Evolutionary conservation across 2,797 vertebrate genomes (phyloP).

Genomic region (Myripristis murdjan): DNA sequence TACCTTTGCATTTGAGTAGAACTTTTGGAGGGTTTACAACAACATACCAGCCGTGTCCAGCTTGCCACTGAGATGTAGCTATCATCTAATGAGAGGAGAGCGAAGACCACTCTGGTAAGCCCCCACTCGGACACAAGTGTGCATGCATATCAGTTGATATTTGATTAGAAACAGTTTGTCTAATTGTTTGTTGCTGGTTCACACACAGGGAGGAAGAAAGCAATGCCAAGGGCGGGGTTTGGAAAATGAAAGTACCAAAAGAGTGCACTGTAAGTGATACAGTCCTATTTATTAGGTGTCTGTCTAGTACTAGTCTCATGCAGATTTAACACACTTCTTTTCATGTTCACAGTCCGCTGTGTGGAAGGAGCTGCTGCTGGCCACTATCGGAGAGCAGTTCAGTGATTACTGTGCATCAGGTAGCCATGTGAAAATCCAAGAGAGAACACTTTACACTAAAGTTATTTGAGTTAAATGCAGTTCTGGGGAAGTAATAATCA

Average conservation of each 20-base stretch:
- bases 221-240: conserved; percentile 95
- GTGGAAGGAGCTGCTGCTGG: conserved; percentile 97
- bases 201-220: conserved; percentile 95
- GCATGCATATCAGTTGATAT: not conserved
- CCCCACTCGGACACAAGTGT: not conserved
- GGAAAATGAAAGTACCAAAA: conserved; percentile 99
- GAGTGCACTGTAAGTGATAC: conserved; percentile 90
- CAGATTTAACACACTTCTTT: conserved; percentile 5
- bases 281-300: not conserved
- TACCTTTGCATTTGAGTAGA: conserved; percentile 77
- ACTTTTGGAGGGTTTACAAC: conserved; percentile 99
- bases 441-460: not conserved
- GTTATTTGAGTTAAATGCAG: not conserved
- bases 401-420: conserved; percentile 92
- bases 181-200: conserved; percentile 19
- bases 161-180: not conserved
- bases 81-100: conserved; percentile 96
- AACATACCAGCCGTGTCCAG: conserved; percentile 93
- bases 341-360: conserved; percentile 86
- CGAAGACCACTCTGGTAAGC: conserved; percentile 93
- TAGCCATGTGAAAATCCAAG: conserved; percentile 67
- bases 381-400: conserved; percentile 97
- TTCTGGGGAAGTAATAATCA: not conserved
- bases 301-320: not conserved
- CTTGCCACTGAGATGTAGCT: conserved; percentile 93